Evolutionary conservation across 2,888 invertebrate genomes (phyloP), one percentile per base, ranked within the genome.

Genomic region (Catocala fraxini): DNA sequence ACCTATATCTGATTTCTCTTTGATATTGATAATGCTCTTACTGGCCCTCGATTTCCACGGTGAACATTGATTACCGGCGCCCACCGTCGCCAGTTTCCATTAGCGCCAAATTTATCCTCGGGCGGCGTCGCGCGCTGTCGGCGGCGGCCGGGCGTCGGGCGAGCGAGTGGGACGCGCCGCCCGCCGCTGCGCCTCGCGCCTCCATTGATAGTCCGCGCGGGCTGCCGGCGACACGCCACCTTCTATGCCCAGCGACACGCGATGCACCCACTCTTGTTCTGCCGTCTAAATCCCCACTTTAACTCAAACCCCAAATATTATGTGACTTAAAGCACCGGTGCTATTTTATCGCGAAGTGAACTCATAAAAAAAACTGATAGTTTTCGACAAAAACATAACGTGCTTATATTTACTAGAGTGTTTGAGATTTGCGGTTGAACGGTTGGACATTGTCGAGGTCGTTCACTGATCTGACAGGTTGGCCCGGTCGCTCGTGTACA

Each of bases 41-140:
- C 80, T 86, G 82, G 76, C 77, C 83, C 86, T 88, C 86, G 84
- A 89, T 89, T 89, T 89, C 82, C 85, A 87, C 86, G 85, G 89
- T 85, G 85, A 91, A 86, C 93, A 93, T 93, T 91, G 93, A 93
- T 93, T 93, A 89, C 91, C 84, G 83, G 86, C 88, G 87, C 88
- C 87, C 90, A 89, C 86, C 86, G 87, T 82, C 84, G 86, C 86
- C 87, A 86, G 89, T 89, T 90, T 87, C 89, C 83, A 90, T 92
- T 90, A 92, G 92, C 90, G 92, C 93, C 93, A 93, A 93, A 93
- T 91, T 91, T 91, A 93, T 88, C 92, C 88, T 93, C 92, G 92
- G 90, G 87, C 81, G 83, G 83, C 84, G 87, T 91, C 92, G 93
- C 85, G 82, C 75, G 77, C 76, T 65, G 76, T 90, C 91, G 91